These are phyloP conservation scores for Cotesia glomerata DNA, from an alignment of 1,140 invertebrate species.

Conservation along the genomic window DNA sequence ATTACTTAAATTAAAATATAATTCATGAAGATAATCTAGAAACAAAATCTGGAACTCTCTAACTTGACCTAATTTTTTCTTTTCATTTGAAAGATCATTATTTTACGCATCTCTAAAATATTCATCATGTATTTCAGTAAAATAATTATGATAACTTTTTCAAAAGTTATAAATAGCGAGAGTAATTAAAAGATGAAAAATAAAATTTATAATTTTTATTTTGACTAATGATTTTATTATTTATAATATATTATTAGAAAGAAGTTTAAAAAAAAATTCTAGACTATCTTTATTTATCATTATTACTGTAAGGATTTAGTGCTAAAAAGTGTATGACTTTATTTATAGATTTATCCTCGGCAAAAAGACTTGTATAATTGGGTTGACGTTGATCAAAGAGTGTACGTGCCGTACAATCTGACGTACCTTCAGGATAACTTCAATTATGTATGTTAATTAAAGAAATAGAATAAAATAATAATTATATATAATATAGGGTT, in stretches of 20 bases:
- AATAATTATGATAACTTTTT: too few relatives aligned
- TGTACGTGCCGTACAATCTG: slow-evolving; percentile 55
- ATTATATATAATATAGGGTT: too few relatives aligned
- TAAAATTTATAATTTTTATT: too few relatives aligned
- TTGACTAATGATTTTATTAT: too few relatives aligned
- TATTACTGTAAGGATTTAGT: background rate
- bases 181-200: too few relatives aligned
- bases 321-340: background rate
- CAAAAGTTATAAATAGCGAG: background rate
- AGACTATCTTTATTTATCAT: background rate
- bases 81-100: background rate
- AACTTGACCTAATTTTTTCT: background rate
- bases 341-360: slow-evolving; percentile 53
- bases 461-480: slow-evolving; percentile 7
- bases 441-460: slow-evolving; percentile 53
- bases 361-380: slow-evolving; percentile 58
- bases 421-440: slow-evolving; percentile 55
- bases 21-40: background rate
- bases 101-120: slow-evolving; percentile 1
- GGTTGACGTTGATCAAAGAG: slow-evolving; percentile 53
- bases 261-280: too few relatives aligned
- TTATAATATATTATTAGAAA: too few relatives aligned
- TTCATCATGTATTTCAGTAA: background rate
- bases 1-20: background rate
- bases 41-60: background rate